These are phyloP conservation scores for Cricetomys ansorgei DNA, from an alignment of 2,113 vertebrate genomes.

Conservation along the genomic window DNA sequence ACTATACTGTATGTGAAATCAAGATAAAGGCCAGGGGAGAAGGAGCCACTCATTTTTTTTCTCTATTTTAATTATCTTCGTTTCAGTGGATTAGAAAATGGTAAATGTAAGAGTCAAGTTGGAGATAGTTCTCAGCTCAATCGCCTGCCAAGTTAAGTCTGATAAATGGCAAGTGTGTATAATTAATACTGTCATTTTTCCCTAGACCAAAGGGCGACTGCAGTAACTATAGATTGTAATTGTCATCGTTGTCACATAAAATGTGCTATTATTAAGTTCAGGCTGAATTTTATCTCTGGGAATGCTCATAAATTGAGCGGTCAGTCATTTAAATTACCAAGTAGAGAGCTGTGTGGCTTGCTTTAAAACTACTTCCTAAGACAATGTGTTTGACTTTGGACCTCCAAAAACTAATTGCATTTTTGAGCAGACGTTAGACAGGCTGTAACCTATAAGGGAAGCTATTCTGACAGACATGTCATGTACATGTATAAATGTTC, in stretches of 20 bases:
- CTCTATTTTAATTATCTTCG: slow-evolving; percentile 89
- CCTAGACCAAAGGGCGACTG: slow-evolving; percentile 88
- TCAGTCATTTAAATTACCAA: slow-evolving; percentile 93
- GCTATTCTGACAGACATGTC: slow-evolving; percentile 80
- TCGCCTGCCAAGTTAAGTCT: slow-evolving; percentile 90
- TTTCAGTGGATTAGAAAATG: slow-evolving; percentile 90
- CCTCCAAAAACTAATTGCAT: slow-evolving; percentile 85
- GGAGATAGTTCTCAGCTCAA: slow-evolving; percentile 87
- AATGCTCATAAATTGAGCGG: slow-evolving; percentile 93
- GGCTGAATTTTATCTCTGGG: slow-evolving; percentile 91
- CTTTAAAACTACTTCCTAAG: slow-evolving; percentile 85
- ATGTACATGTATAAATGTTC: slow-evolving; percentile 72
- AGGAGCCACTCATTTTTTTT: slow-evolving; percentile 85
- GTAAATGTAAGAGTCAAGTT: slow-evolving; percentile 90
- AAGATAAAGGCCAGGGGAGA: slow-evolving; percentile 63
- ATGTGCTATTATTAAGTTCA: slow-evolving; percentile 94
- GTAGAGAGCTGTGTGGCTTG: slow-evolving; percentile 84
- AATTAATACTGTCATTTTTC: slow-evolving; percentile 91
- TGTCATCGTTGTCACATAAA: slow-evolving; percentile 94
- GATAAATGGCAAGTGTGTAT: slow-evolving; percentile 90
- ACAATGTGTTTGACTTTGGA: slow-evolving; percentile 88
- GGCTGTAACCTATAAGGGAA: slow-evolving; percentile 84
- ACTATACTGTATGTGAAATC: slow-evolving; percentile 61
- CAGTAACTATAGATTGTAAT: slow-evolving; percentile 93
- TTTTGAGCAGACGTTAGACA: slow-evolving; percentile 85